Base-by-base conservation (phyloP, 2,888 invertebrate genomes). In the Odontomyia ornata region DNA sequence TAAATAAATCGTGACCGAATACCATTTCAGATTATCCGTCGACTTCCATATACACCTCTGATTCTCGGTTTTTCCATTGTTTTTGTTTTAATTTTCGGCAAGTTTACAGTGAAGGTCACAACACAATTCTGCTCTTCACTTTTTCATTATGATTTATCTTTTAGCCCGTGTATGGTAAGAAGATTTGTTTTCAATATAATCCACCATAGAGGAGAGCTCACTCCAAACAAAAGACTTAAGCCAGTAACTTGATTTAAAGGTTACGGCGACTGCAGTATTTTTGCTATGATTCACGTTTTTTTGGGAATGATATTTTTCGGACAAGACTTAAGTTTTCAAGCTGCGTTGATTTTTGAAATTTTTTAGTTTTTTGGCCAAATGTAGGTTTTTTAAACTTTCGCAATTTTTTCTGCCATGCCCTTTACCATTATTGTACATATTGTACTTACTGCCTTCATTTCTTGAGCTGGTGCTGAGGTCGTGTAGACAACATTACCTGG, bases 1-100 rank as follows among this genome's bases (percentile, higher is more conserved):
- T 77, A 60, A 77, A 77, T 77, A 77, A 77, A 77, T 75, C 77
- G 77, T 77, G 77, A 77, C 77, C 30, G 75, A 75, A 62, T 60
- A 77, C 67, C 67, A 65, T 75, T 60, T 47, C n/a, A 9, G 73
- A 46, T 56, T 60, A 46, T 62, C 30, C 64, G 15, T 18, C 52
- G 30, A 25, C n/a, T 52, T 72, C 52, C 72, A 72, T 43, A 62
- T 46, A 67, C 77, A 75, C 75, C 77, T 77, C 65, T 75, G 64
- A 64, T 52, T 67, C n/a, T 5, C 5, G 5, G 46, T 13, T 1
- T 43, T n/a, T 21, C 15, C 7, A 23, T 3, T 4, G 60, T 21
- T 60, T n/a, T 46, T 9, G 46, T 67, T 67, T 60, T 60, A 25
- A 25, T 25, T 21, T 25, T 67, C n/a, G 15, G 23, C 7, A 23